A percentile compares a stretch with the other conserved stretches of the same genome.
These are phyloP conservation scores for Jacana jacana DNA, from an alignment of 2,113 vertebrate genomes.

Conservation along the genomic window DNA sequence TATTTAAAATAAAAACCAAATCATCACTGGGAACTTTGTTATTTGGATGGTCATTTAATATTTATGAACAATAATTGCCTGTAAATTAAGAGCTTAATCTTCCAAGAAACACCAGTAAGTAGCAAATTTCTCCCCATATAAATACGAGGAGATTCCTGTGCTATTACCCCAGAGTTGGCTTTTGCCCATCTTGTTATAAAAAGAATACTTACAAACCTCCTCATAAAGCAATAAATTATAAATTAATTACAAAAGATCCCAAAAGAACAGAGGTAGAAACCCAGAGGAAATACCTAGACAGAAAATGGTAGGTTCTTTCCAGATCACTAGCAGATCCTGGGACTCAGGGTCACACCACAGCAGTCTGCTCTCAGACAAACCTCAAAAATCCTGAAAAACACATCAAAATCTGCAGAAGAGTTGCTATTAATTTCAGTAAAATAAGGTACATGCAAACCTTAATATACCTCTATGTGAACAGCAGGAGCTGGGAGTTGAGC, in stretches of 20 bases:
- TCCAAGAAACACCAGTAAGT: background rate
- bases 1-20: background rate
- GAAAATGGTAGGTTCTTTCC: background rate
- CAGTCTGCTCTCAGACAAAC: background rate
- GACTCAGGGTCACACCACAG: background rate
- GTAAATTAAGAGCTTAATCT: conserved; percentile 12
- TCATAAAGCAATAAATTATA: background rate
- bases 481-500: background rate
- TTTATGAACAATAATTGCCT: background rate
- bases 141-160: background rate
- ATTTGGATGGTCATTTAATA: background rate
- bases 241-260: background rate
- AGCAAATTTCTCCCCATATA: background rate
- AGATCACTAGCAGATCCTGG: background rate
- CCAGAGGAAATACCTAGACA: background rate
- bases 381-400: background rate
- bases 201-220: background rate
- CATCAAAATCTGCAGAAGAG: background rate
- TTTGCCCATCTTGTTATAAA: background rate
- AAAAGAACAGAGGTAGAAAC: background rate
- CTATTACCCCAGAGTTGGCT: background rate
- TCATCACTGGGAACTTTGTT: background rate
- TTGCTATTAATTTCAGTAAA: background rate
- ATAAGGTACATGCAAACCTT: background rate
- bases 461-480: background rate